phyloP scores from a whole-genome alignment of 2,113 vertebrate species.

The Oplegnathus fasciatus region DNA sequence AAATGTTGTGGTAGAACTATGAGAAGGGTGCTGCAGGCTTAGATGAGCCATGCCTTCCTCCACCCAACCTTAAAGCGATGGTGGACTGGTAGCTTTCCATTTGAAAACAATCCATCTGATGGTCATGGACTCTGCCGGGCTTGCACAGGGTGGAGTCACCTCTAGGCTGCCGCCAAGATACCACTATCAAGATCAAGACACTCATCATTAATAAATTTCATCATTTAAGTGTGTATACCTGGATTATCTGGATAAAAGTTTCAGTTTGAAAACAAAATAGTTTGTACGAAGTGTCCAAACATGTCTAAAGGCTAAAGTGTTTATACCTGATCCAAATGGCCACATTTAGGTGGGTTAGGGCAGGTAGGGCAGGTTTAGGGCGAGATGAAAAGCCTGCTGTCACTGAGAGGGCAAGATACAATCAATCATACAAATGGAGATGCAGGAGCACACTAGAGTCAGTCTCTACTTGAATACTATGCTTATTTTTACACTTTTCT shows the following conservation, averaged over 20 bases:
- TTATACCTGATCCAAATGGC: no score
- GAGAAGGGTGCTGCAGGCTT: neutral
- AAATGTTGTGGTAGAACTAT: slow-evolving; percentile 37
- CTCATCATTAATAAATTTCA: no score
- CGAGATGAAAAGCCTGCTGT: no score
- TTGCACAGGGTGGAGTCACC: neutral
- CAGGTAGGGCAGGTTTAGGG: no score
- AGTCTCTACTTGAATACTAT: no score
- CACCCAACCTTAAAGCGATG: neutral
- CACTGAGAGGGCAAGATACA: no score
- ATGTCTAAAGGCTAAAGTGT: no score
- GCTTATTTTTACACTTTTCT: no score
- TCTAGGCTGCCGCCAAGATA: neutral
- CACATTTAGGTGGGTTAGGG: no score
- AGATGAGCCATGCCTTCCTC: slow-evolving; percentile 20
- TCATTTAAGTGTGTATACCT: neutral
- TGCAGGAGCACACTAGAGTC: no score
- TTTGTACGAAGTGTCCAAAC: neutral
- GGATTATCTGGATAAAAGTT: neutral
- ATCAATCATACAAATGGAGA: no score
- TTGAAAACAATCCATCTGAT: neutral
- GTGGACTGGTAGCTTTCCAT: slow-evolving; percentile 9
- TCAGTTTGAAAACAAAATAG: no score
- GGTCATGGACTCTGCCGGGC: neutral
- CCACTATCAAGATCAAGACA: neutral